Base-by-base conservation (phyloP, 2,888 invertebrate species). In the Agonopterix heracliana region DNA sequence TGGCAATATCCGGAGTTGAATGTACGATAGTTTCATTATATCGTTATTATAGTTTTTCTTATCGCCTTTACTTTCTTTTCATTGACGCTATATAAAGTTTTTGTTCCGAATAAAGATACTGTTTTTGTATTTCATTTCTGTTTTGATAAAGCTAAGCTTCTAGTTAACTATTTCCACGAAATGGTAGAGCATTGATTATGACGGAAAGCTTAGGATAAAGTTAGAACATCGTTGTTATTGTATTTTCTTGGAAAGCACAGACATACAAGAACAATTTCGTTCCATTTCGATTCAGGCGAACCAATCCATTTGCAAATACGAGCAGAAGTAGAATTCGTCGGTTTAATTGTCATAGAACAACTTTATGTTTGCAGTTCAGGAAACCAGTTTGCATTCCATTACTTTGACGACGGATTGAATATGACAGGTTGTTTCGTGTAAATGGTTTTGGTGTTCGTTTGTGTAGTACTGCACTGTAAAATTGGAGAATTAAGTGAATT, bases 291-390 rank as follows among this genome's bases (percentile, higher is more conserved):
- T 78, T 68, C 68, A 74, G 71, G 71, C 82, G 77, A 81, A 77
- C 83, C 82, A 83, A 84, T 85, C 84, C 85, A 85, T 85, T 85
- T 84, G 80, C 77, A 75, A 76, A 78, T 76, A 74, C 45, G 48
- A 47, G 47, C 44, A 43, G 71, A 74, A 74, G 67, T 74, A 68
- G 70, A 71, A 77, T 76, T 74, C 72, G 72, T 69, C 63, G 71
- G 70, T 78, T 84, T 84, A 83, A 84, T 84, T 84, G 82, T 81
- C 66, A 55, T 55, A 64, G 55, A 55, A 64, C 79, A 54, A 69
- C 41, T 13, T 56, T 59, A 54, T 34, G 26, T 49, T 49, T 51
- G 45, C 52, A 26, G 42, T 10, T 50, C 2, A 11, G 35, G 46
- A 26, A 48, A 40, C 43, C 51, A 9, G 34, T 47, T 51, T 48